Base-by-base conservation (phyloP, 2,888 invertebrate genomes). In the Pimpla rufipes region DNA sequence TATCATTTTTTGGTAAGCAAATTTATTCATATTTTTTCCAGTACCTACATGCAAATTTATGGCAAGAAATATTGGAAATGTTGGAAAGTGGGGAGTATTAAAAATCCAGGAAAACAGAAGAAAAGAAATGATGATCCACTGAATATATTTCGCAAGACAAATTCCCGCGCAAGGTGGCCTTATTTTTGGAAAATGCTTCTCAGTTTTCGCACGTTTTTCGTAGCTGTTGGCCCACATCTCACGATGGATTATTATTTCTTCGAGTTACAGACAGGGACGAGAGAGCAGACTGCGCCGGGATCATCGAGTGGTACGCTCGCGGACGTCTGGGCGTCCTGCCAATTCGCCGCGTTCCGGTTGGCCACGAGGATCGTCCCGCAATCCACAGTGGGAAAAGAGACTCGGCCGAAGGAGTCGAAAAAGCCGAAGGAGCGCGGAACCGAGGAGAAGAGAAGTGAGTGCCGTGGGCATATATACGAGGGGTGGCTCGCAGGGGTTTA, bases 401-500 rank as follows among this genome's bases (percentile, higher is more conserved):
- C 40, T 40, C 37, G 21, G 21, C 37, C 13, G 40, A 55, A 52
- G 10, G 10, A 57, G 57, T 21, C 37, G 52, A 52, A 70, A 50
- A 70, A 71, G 40, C 8, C 29, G 57, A 23, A 42, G 64, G 66
- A 50, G 45, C 64, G 68, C 29, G 29, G 70, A 71, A 68, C 23
- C 55, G 66, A 66, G 75, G 59, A 59, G 73, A 81, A 62, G 68
- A 70, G 79, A 42, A 73, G 52, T 47, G 66, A 35, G 66, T 42
- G 47, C 29, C 23, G 42, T 50, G 50, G 23, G 23, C 21, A 52
- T 29, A 59, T 29, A 35, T 59, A 59, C 59, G 35, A 66, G 52
- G 79, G 71, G 68, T 64, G 79, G 52, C 45, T 68, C 70, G 68
- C 16, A 59, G 76, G 62, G 74, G 62, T 82, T 82, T 68, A 70